These are phyloP conservation scores for Geopemphigus sp. DNA, from an alignment of 1,140 invertebrate genomes.

Conservation along the genomic window DNA sequence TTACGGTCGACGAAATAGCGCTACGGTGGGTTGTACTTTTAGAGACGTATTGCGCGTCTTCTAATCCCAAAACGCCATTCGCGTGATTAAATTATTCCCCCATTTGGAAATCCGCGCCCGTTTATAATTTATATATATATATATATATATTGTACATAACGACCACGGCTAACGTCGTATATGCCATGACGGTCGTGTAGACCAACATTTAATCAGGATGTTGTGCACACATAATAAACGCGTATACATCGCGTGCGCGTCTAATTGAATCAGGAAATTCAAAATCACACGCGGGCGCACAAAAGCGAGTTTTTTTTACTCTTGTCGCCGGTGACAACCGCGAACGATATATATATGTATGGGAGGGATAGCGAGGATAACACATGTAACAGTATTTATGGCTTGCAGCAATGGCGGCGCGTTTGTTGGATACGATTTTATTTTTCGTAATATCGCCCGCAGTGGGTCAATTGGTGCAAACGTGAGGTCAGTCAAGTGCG, in stretches of 20 bases:
- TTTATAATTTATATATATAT: too few species aligned
- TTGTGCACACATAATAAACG: neutral
- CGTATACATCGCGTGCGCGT: neutral
- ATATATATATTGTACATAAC: neutral
- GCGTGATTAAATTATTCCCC: neutral
- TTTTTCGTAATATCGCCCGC: neutral
- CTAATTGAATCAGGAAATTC: slow-evolving; percentile 27
- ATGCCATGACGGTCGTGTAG: neutral
- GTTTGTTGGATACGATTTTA: neutral
- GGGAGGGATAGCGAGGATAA: too few species aligned
- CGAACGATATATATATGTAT: neutral
- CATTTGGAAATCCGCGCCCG: neutral
- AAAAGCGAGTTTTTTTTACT: neutral
- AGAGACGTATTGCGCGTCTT: neutral
- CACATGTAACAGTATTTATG: too few species aligned
- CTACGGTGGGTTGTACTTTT: too few species aligned
- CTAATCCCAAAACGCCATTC: neutral
- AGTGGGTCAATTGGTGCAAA: slow-evolving; percentile 35
- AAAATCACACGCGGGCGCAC: neutral
- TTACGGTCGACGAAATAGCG: too few species aligned
- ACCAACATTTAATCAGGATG: slow-evolving; percentile 12
- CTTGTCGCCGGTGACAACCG: neutral
- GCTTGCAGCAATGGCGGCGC: too few species aligned
- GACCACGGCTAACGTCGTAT: neutral
- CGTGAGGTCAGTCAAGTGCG: slow-evolving; percentile 11